These are phyloP conservation scores for Callimorpha dominula DNA, from an alignment of 2,888 invertebrate species.

Conservation along the genomic window DNA sequence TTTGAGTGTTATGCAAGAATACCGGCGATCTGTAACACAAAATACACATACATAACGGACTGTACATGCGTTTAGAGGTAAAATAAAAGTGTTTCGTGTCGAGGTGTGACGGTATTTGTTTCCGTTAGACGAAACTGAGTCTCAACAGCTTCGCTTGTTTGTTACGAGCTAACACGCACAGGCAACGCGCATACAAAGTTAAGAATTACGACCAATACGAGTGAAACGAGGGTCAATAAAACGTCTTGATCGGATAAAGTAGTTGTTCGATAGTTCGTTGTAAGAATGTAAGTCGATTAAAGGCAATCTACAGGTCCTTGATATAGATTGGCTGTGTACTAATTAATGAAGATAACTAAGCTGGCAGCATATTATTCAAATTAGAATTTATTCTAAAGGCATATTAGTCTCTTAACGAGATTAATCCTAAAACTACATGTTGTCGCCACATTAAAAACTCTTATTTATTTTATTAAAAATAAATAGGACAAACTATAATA, in stretches of 20 bases:
- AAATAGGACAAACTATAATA: too few relatives aligned
- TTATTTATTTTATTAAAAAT: too few relatives aligned
- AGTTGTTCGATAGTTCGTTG: neutral
- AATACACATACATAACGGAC: constrained; percentile 12
- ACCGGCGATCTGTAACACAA: constrained; percentile 18
- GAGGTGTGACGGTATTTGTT: constrained; percentile 42
- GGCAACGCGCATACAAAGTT: constrained; percentile 45
- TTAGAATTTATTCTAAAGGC: neutral
- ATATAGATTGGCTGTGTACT: neutral
- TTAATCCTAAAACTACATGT: neutral
- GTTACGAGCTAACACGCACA: constrained; percentile 24
- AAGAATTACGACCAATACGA: constrained; percentile 24
- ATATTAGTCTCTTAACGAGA: neutral
- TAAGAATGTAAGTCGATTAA: neutral
- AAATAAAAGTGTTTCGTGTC: constrained; percentile 48
- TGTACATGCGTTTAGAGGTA: constrained; percentile 30
- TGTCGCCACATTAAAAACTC: too few relatives aligned
- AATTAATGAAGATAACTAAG: neutral
- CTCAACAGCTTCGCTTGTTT: constrained; percentile 21
- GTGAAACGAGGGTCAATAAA: neutral
- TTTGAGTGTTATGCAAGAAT: constrained; percentile 25
- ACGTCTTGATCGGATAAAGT: neutral
- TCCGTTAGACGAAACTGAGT: constrained; percentile 55
- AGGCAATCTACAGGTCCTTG: neutral
- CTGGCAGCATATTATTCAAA: neutral